These are phyloP conservation scores for Malurus leucopterus DNA, from an alignment of 2,797 vertebrate genomes.

Conservation along the genomic window DNA sequence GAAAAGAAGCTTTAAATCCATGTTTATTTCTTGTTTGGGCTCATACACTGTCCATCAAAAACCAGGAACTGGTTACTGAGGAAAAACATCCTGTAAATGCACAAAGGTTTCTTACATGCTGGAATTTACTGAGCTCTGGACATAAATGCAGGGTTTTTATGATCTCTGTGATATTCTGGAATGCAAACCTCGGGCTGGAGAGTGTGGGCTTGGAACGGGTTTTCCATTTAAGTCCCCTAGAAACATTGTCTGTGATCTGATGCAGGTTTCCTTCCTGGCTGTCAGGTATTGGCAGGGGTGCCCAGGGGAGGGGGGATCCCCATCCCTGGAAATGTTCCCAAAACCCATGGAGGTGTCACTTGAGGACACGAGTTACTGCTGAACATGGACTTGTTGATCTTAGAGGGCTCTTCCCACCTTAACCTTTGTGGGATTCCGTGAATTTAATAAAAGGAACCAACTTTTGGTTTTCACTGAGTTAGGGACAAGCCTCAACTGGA, in stretches of 20 bases:
- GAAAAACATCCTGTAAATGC: neutral
- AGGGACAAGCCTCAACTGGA: neutral
- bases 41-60: neutral
- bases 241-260: neutral
- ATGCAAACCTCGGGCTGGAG: neutral
- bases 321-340: neutral
- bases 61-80: fast-evolving
- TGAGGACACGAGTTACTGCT: neutral
- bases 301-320: neutral
- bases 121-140: neutral
- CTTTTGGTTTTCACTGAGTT: neutral
- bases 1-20: neutral
- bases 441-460: neutral
- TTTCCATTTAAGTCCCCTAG: neutral
- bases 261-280: neutral
- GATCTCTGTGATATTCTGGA: fast-evolving
- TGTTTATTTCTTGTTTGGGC: neutral
- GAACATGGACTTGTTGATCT: fast-evolving
- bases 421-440: neutral
- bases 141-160: neutral
- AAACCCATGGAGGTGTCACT: fast-evolving
- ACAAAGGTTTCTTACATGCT: neutral
- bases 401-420: neutral
- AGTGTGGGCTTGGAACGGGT: neutral
- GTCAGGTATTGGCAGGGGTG: neutral